Base-by-base conservation (phyloP, 2,113 vertebrate species). In the Spilogale gracilis region DNA sequence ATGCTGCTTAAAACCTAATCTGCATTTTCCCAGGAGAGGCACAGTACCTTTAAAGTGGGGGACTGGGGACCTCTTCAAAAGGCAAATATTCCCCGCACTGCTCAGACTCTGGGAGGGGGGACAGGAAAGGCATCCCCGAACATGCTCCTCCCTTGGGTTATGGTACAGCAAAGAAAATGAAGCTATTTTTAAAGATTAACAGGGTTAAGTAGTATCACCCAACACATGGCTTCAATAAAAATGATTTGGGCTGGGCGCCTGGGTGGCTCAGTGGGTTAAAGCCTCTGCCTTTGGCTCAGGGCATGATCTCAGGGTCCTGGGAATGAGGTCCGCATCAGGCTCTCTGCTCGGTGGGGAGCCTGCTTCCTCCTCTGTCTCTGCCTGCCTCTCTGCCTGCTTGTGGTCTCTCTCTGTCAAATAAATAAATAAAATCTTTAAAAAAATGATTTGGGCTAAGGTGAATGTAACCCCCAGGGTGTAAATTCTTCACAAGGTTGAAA, bases 401-500 rank as follows among this genome's bases (percentile, higher is more conserved):
- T 38, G 38, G 38, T 38, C 38, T 38, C 38, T 38, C 38, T 38
- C 38, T 38, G 38, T 38, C 38, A 38, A 38, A 38, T 38, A 38
- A 38, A 38, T 38, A 38, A 38, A 38, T 38, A 38, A 38, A 38
- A 38, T 38, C 48, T 54, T 61, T 32, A 63, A 21, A 23, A 80
- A 61, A 52, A 73, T 30, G 45, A 74, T n/a, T 25, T 23, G 58
- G 85, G 61, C 48, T 60, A 50, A 60, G 2, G 27, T 60, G 60
- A 67, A n/a, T 21, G 12, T 9, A 21, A 18, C 9, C 21, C 1
- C 63, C 3, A 0, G 25, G 18, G 2, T 2, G 50, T 13, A 50
- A 20, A 48, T 38, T 50, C 73, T 87, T 56, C 50, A 18, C 7
- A 48, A 54, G 43, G 25, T 7, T 11, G 54, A 5, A 52, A 48